phyloP scores from a whole-genome alignment of 2,888 invertebrate species.

The Leucoptera coffeella region DNA sequence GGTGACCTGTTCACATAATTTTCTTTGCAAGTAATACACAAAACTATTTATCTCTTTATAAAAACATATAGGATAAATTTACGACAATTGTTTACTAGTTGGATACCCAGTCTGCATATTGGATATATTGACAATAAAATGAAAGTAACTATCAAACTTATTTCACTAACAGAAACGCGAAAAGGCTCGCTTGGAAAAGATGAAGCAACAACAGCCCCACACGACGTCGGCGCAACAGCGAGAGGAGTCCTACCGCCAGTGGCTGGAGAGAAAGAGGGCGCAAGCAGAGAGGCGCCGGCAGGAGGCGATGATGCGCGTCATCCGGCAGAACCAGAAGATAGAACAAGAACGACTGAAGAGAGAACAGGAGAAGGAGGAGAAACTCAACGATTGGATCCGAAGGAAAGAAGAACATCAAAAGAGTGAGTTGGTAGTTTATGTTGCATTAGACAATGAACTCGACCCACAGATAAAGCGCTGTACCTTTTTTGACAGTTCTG shows the following conservation, averaged over 20 bases:
- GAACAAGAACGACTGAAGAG: conserved; percentile 28
- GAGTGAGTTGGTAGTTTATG: background rate
- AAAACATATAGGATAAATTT: too few species aligned
- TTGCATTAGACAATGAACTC: too few species aligned
- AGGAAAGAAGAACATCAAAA: conserved; percentile 54
- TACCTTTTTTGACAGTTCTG: conserved; percentile 32
- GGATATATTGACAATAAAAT: too few species aligned
- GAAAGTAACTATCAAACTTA: background rate
- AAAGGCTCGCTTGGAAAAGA: conserved; percentile 20
- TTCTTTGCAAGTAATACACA: too few species aligned
- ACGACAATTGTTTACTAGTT: too few species aligned
- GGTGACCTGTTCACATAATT: too few species aligned
- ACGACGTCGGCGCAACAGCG: conserved; percentile 32
- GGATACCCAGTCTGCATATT: too few species aligned
- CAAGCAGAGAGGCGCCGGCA: conserved; percentile 28
- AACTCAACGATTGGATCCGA: conserved; percentile 49
- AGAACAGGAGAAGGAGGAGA: conserved; percentile 32
- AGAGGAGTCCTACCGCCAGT: conserved; percentile 39
- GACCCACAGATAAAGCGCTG: too few species aligned
- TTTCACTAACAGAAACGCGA: conserved; percentile 19
- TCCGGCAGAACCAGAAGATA: conserved; percentile 19
- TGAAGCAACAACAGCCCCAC: conserved; percentile 13
- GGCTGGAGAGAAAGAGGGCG: conserved; percentile 47
- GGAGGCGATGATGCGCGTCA: conserved; percentile 30
- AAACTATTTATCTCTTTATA: too few species aligned